phyloP scores from a whole-genome alignment of 1,140 invertebrate genomes.

The Diachasmimorpha longicaudata region DNA sequence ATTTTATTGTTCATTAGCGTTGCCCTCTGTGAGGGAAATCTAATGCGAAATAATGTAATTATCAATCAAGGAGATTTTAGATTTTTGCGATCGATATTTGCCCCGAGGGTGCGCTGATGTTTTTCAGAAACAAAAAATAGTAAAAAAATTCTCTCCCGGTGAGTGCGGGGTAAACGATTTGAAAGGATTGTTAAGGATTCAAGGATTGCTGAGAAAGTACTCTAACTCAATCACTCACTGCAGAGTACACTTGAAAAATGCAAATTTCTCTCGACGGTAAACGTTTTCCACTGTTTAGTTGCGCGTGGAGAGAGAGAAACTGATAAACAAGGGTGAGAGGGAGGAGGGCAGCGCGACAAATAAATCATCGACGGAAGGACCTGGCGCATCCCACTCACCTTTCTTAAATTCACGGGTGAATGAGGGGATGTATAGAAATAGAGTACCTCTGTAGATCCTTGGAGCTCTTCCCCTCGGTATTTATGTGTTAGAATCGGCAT shows the following conservation, averaged over 20 bases:
- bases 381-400: neutral
- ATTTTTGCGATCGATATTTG: too few relatives aligned
- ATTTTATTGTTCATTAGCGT: too few relatives aligned
- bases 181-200: neutral
- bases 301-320: neutral
- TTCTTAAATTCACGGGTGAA: neutral
- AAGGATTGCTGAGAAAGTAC: neutral
- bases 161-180: neutral
- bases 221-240: neutral
- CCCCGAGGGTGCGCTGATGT: too few relatives aligned
- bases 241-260: constrained; percentile 28
- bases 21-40: too few relatives aligned
- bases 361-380: constrained; percentile 43
- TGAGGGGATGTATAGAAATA: neutral
- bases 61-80: too few relatives aligned
- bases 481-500: constrained; percentile 58
- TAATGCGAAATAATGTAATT: too few relatives aligned
- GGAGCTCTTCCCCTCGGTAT: constrained; percentile 39
- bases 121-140: too few relatives aligned
- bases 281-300: constrained; percentile 38
- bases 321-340: neutral
- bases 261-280: constrained; percentile 38
- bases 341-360: constrained; percentile 38
- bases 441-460: constrained; percentile 20
- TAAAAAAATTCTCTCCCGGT: too few relatives aligned